Percentiles rank a stretch among this genome's conserved stretches.
Conservation (phyloP, 2,113 vertebrate genomes). For the Albula goreensis region DNA sequence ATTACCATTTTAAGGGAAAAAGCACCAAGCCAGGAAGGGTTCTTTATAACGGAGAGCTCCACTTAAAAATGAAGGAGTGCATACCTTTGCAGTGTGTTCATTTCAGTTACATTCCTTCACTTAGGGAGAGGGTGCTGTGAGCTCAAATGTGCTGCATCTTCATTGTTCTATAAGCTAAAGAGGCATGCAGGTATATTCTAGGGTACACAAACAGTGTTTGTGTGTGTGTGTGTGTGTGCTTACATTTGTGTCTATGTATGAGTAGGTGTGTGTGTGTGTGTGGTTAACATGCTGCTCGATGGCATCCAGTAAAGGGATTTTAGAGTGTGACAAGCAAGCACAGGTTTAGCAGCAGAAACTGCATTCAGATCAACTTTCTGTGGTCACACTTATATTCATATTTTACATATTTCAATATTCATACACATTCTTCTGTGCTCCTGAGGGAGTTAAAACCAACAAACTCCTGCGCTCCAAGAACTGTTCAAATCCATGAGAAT, state of each 20-base stretch:
- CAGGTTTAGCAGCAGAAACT: background rate
- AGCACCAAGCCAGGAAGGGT: background rate
- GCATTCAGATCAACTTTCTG: background rate
- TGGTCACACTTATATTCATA: background rate
- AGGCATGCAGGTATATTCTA: background rate
- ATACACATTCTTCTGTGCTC: background rate
- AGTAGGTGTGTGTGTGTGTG: background rate
- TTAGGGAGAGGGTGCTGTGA: background rate
- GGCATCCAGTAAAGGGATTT: background rate
- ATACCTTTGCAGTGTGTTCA: conserved; percentile 33
- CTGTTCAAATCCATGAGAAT: background rate
- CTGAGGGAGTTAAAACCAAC: background rate
- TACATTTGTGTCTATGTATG: background rate
- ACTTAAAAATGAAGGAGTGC: conserved; percentile 2
- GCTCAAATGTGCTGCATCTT: background rate
- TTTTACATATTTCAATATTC: background rate
- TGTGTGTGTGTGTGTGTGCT: background rate
- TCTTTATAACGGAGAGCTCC: background rate
- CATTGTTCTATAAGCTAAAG: background rate
- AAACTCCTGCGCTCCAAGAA: background rate
- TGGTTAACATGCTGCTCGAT: background rate
- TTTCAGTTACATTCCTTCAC: background rate
- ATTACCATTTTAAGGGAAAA: conserved; percentile 47
- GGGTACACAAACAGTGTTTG: background rate
- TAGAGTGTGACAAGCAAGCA: background rate